These are phyloP conservation scores for Osmerus eperlanus DNA, from an alignment of 2,113 vertebrate genomes.

Conservation along the genomic window DNA sequence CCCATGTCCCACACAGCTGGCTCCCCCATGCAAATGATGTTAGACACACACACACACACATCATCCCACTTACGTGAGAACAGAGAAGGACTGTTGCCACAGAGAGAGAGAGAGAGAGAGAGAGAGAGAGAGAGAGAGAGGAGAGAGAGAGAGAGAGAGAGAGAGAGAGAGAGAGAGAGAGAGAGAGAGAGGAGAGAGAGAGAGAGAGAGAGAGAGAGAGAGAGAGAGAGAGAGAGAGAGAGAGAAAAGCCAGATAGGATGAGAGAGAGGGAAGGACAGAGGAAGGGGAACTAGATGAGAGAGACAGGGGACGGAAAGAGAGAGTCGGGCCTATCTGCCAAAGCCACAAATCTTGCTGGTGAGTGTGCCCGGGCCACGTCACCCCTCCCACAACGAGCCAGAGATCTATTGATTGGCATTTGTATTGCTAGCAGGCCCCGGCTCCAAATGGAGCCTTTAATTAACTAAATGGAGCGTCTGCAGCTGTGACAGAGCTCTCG, in stretches of 20 bases:
- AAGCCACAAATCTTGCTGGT: constrained; percentile 61
- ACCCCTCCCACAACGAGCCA: constrained; percentile 61
- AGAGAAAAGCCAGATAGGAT: background rate
- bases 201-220: background rate
- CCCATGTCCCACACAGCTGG: constrained; percentile 45
- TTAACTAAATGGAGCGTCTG: constrained; percentile 80
- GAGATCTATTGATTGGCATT: constrained; percentile 77
- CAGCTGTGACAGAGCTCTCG: constrained; percentile 55
- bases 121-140: background rate
- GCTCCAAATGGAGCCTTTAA: constrained; percentile 81
- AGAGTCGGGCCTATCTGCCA: constrained; percentile 54
- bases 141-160: background rate
- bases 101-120: constrained; percentile 29
- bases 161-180: constrained; percentile 26
- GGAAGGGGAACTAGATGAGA: constrained; percentile 57
- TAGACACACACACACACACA: constrained; percentile 38
- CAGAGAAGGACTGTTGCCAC: constrained; percentile 2
- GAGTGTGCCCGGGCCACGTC: constrained; percentile 31
- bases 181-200: constrained; percentile 23
- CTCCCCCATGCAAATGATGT: constrained; percentile 48
- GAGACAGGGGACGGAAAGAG: constrained; percentile 58
- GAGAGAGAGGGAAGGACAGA: constrained; percentile 32
- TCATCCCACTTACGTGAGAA: background rate
- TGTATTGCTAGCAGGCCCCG: constrained; percentile 67
- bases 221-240: background rate